Evolutionary conservation across 2,888 invertebrate species (phyloP), one percentile per base, ranked within the genome.

Genomic region (Heliconius cydno): DNA sequence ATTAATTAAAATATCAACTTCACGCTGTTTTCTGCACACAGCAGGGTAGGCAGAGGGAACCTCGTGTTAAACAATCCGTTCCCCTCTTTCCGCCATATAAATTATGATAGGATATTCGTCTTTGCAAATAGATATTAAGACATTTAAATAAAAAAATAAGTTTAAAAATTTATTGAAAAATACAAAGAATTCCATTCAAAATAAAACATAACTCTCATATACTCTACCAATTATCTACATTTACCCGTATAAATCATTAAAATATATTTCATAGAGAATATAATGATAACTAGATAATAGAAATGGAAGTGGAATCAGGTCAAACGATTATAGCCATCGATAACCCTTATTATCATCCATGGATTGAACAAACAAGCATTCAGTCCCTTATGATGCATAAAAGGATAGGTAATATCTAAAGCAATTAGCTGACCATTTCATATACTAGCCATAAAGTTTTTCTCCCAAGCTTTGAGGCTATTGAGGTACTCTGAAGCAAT

Each of bases 271-370:
- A 60, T 9, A n/a, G 60, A 4, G n/a, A 60, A 60, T 10, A 60
- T n/a, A n/a, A 60, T 60, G n/a, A n/a, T 60, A 60, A 60, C n/a
- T 60, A 60, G 60, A 60, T 60, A 60, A 60, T 60, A 60, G 60
- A 60, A 60, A 60, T 12, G 60, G 10, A 60, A 60, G 60, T n/a
- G n/a, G 60, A 60, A 60, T 60, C 60, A 60, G 60, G 60, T 60
- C 60, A 60, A 60, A 60, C n/a, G 60, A n/a, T n/a, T 68, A 38
- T 70, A 70, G 41, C 13, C n/a, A 41, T 25, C 25, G 60, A 63
- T 25, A 63, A 63, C 63, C 63, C 63, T 63, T 63, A 12, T 63
- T 25, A n/a, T 22, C 60, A 63, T 63, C 60, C 13, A 63, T 63
- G 25, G 63, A 63, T 10, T 63, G 63, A 28, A 63, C 63, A 63